Conservation (phyloP, 30 jellyfish, hydroid and myxozoan species). For the Rhopilema esculentum region DNA sequence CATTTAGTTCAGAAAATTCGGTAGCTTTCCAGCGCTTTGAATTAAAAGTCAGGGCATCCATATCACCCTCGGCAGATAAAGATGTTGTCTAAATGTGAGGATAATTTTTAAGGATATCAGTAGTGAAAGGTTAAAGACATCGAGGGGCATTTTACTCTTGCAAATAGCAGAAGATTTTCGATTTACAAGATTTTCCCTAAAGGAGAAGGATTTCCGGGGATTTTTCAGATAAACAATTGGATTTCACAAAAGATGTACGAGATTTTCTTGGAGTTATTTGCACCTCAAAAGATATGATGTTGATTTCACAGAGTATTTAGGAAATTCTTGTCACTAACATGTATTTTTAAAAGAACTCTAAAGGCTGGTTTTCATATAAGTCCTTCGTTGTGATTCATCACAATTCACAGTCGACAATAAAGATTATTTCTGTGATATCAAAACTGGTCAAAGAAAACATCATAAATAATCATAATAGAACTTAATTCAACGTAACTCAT, state of each 20-base stretch:
- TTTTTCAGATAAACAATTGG: too few species aligned
- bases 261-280: too few species aligned
- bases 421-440: background rate
- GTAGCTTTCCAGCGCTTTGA: background rate
- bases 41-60: background rate
- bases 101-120: background rate
- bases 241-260: too few species aligned
- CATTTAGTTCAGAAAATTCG: background rate
- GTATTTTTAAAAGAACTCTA: background rate
- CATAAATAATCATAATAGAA: too few species aligned
- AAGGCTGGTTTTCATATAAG: background rate
- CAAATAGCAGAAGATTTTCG: too few species aligned
- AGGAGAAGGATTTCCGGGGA: too few species aligned
- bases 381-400: too few species aligned
- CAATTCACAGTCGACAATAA: background rate
- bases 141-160: too few species aligned
- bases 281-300: background rate
- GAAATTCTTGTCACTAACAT: background rate
- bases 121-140: too few species aligned
- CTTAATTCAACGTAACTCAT: too few species aligned
- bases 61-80: background rate
- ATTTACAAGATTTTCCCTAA: too few species aligned
- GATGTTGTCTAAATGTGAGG: background rate
- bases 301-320: background rate
- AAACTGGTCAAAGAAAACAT: too few species aligned